Percentiles rank a stretch among this genome's conserved stretches.
Conservation (phyloP, 2,797 vertebrate genomes). For the Pteropus rufus region DNA sequence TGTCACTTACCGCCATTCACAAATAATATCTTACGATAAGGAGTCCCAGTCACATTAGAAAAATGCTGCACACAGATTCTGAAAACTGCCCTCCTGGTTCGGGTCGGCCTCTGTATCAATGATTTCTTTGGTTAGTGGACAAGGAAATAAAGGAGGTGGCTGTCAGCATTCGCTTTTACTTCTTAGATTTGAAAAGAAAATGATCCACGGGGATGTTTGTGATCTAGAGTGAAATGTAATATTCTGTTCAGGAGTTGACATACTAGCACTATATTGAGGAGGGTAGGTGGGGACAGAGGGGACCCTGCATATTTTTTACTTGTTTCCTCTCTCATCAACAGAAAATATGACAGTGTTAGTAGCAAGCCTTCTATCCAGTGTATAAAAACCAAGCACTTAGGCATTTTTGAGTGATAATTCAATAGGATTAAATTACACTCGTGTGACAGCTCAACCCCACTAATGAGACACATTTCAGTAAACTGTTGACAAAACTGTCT, state of each 20-base stretch:
- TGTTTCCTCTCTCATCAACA: slow-evolving; percentile 74
- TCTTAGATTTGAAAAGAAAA: slow-evolving; percentile 59
- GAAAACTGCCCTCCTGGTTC: not conserved
- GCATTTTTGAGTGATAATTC: slow-evolving; percentile 88
- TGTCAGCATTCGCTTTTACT: not conserved
- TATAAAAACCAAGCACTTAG: slow-evolving; percentile 70
- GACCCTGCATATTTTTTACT: slow-evolving; percentile 34
- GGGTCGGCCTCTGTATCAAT: not conserved
- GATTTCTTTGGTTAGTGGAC: not conserved
- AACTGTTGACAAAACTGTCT: slow-evolving; percentile 90
- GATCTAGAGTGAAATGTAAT: slow-evolving; percentile 51
- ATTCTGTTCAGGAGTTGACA: slow-evolving; percentile 41
- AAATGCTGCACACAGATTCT: not conserved
- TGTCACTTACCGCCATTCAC: not conserved
- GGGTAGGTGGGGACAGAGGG: not conserved
- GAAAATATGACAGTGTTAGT: slow-evolving; percentile 69
- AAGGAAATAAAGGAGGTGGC: not conserved
- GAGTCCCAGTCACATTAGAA: not conserved
- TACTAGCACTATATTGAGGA: not conserved
- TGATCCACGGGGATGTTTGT: not conserved
- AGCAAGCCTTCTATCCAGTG: slow-evolving; percentile 66
- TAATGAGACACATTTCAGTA: slow-evolving; percentile 89
- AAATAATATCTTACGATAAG: not conserved
- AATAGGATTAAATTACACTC: slow-evolving; percentile 86
- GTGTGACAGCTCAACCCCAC: slow-evolving; percentile 84